Percentiles rank a stretch among this genome's conserved stretches.
Evolutionary conservation across 2,113 vertebrate genomes (phyloP).

Genomic region (Ginglymostoma cirratum): DNA sequence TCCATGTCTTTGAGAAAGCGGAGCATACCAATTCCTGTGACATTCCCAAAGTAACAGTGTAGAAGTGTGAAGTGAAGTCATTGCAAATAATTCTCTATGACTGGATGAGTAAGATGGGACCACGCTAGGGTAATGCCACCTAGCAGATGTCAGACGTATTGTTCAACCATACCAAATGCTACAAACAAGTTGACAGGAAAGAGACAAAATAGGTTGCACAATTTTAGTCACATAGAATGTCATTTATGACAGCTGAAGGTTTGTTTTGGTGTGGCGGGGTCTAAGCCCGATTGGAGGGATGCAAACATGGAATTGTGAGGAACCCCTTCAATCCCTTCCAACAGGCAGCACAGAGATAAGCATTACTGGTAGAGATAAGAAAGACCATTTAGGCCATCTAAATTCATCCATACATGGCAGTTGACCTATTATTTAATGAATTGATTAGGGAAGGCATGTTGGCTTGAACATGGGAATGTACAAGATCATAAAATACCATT

Average conservation of each 20-base stretch:
- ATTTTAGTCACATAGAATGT: no score
- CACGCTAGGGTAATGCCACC: background rate
- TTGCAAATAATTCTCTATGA: background rate
- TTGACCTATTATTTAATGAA: no score
- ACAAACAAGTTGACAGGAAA: background rate
- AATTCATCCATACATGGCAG: background rate
- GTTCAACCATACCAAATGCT: background rate
- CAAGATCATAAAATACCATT: background rate
- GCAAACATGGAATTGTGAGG: background rate
- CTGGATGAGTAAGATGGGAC: background rate
- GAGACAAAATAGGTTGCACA: background rate
- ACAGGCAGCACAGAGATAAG: background rate
- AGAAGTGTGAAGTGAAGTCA: background rate
- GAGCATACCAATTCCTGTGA: background rate
- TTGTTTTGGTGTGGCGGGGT: background rate
- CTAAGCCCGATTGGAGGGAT: background rate
- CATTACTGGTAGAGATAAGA: background rate
- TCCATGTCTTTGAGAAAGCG: background rate
- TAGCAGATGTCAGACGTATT: background rate
- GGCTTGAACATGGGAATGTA: background rate
- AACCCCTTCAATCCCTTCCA: background rate
- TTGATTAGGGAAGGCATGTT: background rate
- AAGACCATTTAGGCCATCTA: background rate
- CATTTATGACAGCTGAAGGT: background rate
- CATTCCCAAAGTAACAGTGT: background rate